Base-by-base conservation (phyloP, 2,113 vertebrate species). In the Anhinga anhinga region DNA sequence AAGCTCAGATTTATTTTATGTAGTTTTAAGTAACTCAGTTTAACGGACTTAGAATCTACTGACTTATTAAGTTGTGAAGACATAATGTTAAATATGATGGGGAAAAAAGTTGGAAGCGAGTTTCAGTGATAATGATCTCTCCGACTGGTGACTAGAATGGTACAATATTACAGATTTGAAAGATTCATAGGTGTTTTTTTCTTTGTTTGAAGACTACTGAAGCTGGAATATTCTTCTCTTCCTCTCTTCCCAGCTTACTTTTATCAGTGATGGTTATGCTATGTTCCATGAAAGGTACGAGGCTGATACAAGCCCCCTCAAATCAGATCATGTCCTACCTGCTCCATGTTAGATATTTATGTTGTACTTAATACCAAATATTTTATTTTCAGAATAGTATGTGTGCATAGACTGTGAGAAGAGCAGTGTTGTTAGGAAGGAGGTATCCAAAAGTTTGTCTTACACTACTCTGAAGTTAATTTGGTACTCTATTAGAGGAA, bases 241-340 rank as follows among this genome's bases (percentile, higher is more conserved):
- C 13, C 25, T 82, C 36, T 69, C 30, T 34, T 63, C 23, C 15
- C 49, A 59, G 5, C 6, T 55, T 15, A 53, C 4, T 84, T 91
- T 71, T 72, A 27, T 49, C 52, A 52, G 14, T 71, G 63, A 42
- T 14, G 67, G 3, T 83, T 71, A 45, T 23, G 11, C 12, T 55
- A 4, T 26, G 10, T 15, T 59, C 15, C 45, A 1, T 42, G 53
- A 70, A 52, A 13, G 10, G 21, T 62, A n/a, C 0, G 0, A 50
- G 85, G 18, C 27, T 65, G 21, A 40, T 62, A 52, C n/a, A n/a
- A 63, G 3, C 4, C 7, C 11, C 9, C 23, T 74, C 67, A 72
- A 20, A 61, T 67, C 11, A 27, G 36, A 86, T n/a, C 12, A 44
- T 23, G 8, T 5, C 7, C 7, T 69, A 44, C 7, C 12, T 76